Percentiles rank a stretch among this genome's conserved stretches.
These are phyloP conservation scores for Mormyrus lacerda DNA, from an alignment of 2,113 vertebrate genomes.

Conservation along the genomic window DNA sequence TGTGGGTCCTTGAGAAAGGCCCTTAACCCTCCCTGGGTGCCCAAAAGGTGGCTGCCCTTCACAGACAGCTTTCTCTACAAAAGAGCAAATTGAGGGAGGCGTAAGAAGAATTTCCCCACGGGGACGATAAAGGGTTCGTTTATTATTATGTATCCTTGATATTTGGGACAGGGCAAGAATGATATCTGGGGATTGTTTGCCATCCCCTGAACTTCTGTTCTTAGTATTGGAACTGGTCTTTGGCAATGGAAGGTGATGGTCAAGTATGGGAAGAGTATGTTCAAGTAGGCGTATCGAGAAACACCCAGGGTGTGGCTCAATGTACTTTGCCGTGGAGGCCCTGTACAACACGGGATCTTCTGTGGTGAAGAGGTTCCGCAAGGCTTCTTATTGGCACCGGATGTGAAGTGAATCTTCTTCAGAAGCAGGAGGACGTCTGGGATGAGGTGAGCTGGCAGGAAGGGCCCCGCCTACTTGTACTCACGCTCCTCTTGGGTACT, in stretches of 20 bases:
- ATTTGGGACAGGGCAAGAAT: not conserved
- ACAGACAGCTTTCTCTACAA: too few relatives aligned
- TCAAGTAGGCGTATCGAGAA: not conserved
- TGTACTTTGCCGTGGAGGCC: not conserved
- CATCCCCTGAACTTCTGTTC: not conserved
- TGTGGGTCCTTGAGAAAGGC: too few relatives aligned
- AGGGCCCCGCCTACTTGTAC: not conserved
- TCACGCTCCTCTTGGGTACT: not conserved
- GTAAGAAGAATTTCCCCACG: too few relatives aligned
- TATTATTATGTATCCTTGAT: not conserved
- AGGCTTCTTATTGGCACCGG: not conserved
- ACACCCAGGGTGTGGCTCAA: not conserved
- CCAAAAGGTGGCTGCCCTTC: too few relatives aligned
- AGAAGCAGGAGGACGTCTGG: not conserved
- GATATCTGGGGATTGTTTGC: not conserved
- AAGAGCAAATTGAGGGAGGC: too few relatives aligned
- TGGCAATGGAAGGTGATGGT: not conserved
- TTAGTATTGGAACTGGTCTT: not conserved
- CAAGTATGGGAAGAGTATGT: not conserved
- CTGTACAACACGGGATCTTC: not conserved
- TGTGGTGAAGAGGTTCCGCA: not conserved
- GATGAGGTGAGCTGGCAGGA: not conserved
- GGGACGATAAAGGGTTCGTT: too few relatives aligned
- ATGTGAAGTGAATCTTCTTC: not conserved
- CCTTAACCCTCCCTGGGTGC: too few relatives aligned